Conservation (phyloP, 2,888 invertebrate species). For the Hyppa rectilinea region DNA sequence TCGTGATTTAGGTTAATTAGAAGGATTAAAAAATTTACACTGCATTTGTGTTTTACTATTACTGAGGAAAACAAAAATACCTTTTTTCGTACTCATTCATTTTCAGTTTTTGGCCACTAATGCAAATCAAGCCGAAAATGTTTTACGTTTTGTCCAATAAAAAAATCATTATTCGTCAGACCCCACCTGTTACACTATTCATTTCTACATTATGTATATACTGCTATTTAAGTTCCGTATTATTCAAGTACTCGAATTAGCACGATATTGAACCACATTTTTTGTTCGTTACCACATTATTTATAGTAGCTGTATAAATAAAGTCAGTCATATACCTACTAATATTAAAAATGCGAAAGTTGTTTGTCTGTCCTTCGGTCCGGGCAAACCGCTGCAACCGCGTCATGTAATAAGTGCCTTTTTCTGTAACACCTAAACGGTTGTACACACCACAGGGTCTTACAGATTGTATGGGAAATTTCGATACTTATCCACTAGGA, state of each 20-base stretch:
- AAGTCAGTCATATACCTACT: background rate
- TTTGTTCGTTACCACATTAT: conserved; percentile 20
- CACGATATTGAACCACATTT: conserved; percentile 27
- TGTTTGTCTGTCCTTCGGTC: background rate
- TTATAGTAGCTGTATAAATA: conserved; percentile 6
- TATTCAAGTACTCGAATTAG: conserved; percentile 16
- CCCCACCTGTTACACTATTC: background rate
- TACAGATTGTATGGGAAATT: background rate
- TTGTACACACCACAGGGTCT: background rate
- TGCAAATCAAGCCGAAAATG: background rate
- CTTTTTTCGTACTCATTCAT: background rate
- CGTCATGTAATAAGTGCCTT: background rate
- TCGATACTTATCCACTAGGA: background rate
- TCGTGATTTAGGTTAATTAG: background rate
- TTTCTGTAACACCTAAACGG: background rate
- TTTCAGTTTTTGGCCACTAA: background rate
- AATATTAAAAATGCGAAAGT: background rate
- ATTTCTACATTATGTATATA: background rate
- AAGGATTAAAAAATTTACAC: background rate
- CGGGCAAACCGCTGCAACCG: background rate
- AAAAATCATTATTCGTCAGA: background rate
- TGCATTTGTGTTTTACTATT: background rate
- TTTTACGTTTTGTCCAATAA: background rate
- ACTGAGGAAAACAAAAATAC: background rate
- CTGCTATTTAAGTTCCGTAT: conserved; percentile 12